Base-by-base conservation (phyloP, 2,888 invertebrate species). In the Thymelicus sylvestris region DNA sequence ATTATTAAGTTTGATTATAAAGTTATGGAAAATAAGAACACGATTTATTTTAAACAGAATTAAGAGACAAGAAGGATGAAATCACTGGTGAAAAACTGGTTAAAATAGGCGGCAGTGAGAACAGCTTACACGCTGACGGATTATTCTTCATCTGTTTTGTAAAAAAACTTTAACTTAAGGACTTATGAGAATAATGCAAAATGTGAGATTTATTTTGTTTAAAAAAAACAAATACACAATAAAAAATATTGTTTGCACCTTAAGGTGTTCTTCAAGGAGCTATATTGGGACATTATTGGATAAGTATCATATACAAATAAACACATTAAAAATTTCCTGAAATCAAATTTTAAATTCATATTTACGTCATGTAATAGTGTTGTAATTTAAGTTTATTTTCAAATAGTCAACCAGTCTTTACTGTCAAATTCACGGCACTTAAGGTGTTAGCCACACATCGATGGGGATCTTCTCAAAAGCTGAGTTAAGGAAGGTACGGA, bases 381-480 rank as follows among this genome's bases (percentile, higher is more conserved):
- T 71, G 66, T 66, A 71, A 65, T 65, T 70, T 15, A 41, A 38
- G 50, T 19, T 60, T 60, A 59, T 41, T 1, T 67, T 55, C 38
- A 38, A 52, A 10, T 59, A 62, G 38, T 62, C 6, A 39, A 48
- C 31, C 65, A 66, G 70, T 70, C 70, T 47, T 24, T 68, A 10
- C 15, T 66, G 39, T 12, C 7, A 39, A 41, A 7, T 19, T 41
- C 65, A 7, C 41, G 7, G 8, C 41, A 57, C 61, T 79, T 88
- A 94, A 72, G 93, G 90, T 66, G 85, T 93, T 50, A 97, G 93
- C 96, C 96, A 96, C 13, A 95, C 94, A 80, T 96, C 95, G 72
- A 97, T 89, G 1, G 97, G 97, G 66, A 97, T 94, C 83, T 95
- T 95, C 60, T 95, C 94, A 84, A 97, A 96, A 55, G 97, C 97